Conservation (phyloP, 2,113 vertebrate species). For the Apteryx mantelli region DNA sequence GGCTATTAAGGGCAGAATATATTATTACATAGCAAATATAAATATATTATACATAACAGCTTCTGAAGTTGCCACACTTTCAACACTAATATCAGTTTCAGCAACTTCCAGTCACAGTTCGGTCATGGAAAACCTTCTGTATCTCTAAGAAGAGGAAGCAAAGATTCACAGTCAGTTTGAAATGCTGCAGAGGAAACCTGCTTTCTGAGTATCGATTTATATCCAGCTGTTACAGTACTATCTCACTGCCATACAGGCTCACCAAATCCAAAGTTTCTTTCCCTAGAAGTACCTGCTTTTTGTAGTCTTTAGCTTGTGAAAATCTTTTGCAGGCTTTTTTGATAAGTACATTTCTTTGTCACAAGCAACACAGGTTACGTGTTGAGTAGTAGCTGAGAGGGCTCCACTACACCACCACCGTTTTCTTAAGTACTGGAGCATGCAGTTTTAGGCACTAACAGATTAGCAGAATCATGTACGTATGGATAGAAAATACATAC, state of each 20-base stretch:
- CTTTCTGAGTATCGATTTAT: neutral
- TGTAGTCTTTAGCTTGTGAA: neutral
- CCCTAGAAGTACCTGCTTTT: neutral
- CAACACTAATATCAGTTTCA: neutral
- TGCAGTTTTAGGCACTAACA: neutral
- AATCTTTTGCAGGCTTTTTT: neutral
- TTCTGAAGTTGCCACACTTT: neutral
- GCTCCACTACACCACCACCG: neutral
- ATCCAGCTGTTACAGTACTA: neutral
- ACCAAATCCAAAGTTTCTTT: neutral
- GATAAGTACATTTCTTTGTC: neutral
- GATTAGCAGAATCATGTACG: neutral
- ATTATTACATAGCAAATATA: neutral
- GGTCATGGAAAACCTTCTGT: neutral
- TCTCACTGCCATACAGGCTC: neutral
- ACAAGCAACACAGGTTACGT: neutral
- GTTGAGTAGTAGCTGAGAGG: neutral
- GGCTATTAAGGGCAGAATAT: neutral
- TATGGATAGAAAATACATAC: neutral
- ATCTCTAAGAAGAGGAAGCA: neutral
- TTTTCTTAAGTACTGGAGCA: neutral
- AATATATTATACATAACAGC: neutral
- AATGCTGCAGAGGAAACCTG: neutral
- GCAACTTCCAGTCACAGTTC: neutral
- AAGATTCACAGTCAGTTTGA: neutral